These are phyloP conservation scores for Agonopterix arenella DNA, from an alignment of 2,888 invertebrate genomes.

Conservation along the genomic window DNA sequence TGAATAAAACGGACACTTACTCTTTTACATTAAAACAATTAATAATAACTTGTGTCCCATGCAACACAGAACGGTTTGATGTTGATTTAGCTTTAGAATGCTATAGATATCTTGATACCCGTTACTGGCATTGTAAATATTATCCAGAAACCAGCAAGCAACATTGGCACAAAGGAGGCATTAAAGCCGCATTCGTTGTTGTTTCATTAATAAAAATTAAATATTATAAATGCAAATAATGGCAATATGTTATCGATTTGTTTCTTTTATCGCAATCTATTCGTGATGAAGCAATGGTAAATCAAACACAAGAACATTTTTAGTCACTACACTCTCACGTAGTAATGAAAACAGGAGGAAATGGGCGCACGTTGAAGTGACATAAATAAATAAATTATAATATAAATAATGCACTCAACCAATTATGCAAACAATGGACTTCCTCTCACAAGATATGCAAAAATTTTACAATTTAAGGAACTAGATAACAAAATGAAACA, in stretches of 20 bases:
- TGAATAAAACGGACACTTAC: background rate
- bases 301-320: slow-evolving; percentile 26
- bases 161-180: slow-evolving; percentile 54
- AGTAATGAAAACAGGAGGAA: slow-evolving; percentile 37
- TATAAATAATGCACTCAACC: slow-evolving; percentile 37
- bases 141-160: slow-evolving; percentile 1
- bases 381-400: slow-evolving; percentile 54
- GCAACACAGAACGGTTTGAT: too few species aligned
- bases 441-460: slow-evolving; percentile 6
- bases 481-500: slow-evolving; percentile 15
- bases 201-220: slow-evolving; percentile 48
- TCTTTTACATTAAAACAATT: background rate
- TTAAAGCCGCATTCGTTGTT: slow-evolving; percentile 48
- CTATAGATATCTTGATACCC: background rate
- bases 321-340: slow-evolving; percentile 34
- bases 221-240: slow-evolving; percentile 73
- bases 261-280: slow-evolving; percentile 30
- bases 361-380: slow-evolving; percentile 46
- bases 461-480: slow-evolving; percentile 9
- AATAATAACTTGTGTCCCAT: too few species aligned
- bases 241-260: slow-evolving; percentile 62
- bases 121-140: background rate
- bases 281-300: slow-evolving; percentile 36
- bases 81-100: too few species aligned
- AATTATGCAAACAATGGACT: slow-evolving; percentile 51